Base-by-base conservation (phyloP, 1,140 invertebrate genomes). In the Brachionus koreanus region DNA sequence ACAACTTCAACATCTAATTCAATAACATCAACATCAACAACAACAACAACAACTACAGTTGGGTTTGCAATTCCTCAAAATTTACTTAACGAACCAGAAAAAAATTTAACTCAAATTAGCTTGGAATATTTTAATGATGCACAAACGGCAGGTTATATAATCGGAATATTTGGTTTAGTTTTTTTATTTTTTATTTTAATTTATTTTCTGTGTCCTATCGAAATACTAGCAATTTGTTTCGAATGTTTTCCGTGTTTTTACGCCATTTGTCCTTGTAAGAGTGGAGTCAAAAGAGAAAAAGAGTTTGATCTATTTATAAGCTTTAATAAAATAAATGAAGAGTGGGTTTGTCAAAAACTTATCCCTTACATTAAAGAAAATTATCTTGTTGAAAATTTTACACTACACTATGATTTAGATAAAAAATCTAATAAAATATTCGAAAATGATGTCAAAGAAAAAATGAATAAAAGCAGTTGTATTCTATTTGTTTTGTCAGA, bases 291-390 rank as follows among this genome's bases (percentile, higher is more conserved):
- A 43, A 25, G 76, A 37, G 61, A 79, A 6, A 79, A 79, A 43
- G 49, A 79, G 25, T 79, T 7, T 13, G 76, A 79, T 65, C 39
- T 79, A n/a, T 79, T 79, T 25, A 79, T 79, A 13, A 79, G 76
- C 25, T 79, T 61, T 43, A 79, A 79, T 25, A 65, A 7, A 65
- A 12, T 12, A n/a, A 79, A 65, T 43, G 5, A 79, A 43, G 9
- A 43, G 5, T 79, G 76, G 76, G 49, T 79, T 7, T 2, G 10
- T 5, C 29, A 79, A 23, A 61, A 25, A 42, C 37, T 79, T 12
- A n/a, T 79, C 2, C 46, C 46, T 9, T 61, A 37, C 3, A 79
- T 79, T 7, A 35, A n/a, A 0, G 29, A 79, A 10, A n/a, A 79
- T 4, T 33, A 42, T 79, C 25, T 79, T 23, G 23, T 79, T 12